phyloP scores from a whole-genome alignment of 64 coral and sea anemone species.

The Montipora sp. region DNA sequence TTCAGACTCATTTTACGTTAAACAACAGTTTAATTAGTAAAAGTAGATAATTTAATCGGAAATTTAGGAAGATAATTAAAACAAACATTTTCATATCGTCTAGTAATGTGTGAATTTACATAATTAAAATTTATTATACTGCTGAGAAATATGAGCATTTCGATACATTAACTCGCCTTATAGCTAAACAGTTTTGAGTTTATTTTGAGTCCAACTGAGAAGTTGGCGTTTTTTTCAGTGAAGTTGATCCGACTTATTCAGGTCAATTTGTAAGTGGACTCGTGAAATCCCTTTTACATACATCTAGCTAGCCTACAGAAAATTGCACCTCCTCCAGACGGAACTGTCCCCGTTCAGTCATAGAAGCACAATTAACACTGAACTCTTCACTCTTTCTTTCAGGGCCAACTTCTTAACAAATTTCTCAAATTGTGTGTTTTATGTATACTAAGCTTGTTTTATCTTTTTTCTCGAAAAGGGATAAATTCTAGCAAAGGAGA shows the following conservation, averaged over 20 bases:
- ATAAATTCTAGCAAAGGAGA: neutral
- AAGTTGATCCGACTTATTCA: neutral
- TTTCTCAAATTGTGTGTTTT: slow-evolving; percentile 3
- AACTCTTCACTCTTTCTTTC: neutral
- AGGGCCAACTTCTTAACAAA: neutral
- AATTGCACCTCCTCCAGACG: neutral
- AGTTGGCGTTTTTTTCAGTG: neutral
- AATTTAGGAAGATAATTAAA: slow-evolving; percentile 9
- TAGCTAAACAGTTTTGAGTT: slow-evolving; percentile 7
- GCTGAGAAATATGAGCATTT: slow-evolving; percentile 1
- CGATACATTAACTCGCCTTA: slow-evolving; percentile 6
- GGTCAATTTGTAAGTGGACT: neutral
- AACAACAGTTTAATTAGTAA: slow-evolving; percentile 8
- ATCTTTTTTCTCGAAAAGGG: neutral
- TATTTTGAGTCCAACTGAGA: neutral
- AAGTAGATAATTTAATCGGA: slow-evolving; percentile 2
- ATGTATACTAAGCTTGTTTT: neutral
- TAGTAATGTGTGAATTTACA: neutral
- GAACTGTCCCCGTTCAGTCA: neutral
- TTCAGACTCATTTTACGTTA: neutral
- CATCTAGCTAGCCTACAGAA: neutral
- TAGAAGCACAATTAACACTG: neutral
- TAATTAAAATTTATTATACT: neutral
- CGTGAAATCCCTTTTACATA: neutral
- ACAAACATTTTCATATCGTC: neutral